Conservation (phyloP, 2,888 invertebrate genomes). For the Dichetophora obliterata region DNA sequence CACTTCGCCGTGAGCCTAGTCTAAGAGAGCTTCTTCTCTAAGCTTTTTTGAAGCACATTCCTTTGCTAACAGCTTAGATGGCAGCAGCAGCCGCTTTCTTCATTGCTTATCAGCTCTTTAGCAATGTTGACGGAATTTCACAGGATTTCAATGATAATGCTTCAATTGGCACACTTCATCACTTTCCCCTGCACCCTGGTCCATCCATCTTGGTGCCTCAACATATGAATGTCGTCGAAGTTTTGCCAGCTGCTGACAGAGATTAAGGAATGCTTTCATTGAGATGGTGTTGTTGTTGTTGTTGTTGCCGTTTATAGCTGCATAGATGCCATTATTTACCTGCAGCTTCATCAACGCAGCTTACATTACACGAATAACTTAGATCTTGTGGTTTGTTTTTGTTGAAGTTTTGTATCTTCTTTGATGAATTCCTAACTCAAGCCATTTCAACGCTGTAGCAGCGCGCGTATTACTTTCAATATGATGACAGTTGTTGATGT, state of each 20-base stretch:
- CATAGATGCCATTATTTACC: not conserved
- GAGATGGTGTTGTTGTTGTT: not conserved
- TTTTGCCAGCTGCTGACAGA: not conserved
- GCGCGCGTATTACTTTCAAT: not conserved
- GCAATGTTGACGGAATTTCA: not conserved
- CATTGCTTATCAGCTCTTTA: conserved; percentile 4
- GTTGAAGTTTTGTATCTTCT: not conserved
- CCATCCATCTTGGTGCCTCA: not conserved
- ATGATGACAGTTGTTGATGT: conserved; percentile 1
- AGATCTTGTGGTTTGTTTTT: not conserved
- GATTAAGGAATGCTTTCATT: conserved; percentile 1
- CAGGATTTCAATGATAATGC: not conserved
- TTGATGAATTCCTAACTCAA: not conserved
- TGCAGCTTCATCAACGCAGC: not conserved
- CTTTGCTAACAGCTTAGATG: not conserved
- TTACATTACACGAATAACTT: conserved; percentile 8
- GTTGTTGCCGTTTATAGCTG: conserved; percentile 10
- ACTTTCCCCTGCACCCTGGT: not conserved
- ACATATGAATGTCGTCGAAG: conserved; percentile 9
- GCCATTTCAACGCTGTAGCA: not conserved
- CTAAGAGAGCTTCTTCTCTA: not conserved
- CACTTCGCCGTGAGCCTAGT: not conserved
- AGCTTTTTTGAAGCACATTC: not conserved
- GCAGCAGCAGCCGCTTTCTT: not conserved
- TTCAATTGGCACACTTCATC: not conserved